Conservation (phyloP, 2,888 invertebrate species). For the Trissoscelio sp. region DNA sequence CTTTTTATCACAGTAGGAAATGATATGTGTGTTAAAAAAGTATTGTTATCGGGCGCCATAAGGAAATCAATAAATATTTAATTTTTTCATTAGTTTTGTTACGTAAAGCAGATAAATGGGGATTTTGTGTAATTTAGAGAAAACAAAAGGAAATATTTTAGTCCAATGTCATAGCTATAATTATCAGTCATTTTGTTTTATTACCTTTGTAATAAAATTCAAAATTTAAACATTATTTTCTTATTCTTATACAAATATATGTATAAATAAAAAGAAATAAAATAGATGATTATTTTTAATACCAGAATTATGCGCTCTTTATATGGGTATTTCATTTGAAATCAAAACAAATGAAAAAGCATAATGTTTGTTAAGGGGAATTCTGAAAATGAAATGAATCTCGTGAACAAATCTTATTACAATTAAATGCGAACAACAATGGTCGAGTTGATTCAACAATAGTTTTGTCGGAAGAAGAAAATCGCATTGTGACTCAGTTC, state of each 20-base stretch:
- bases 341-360: too few relatives aligned
- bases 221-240: neutral
- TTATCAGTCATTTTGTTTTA: neutral
- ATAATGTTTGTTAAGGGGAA: too few relatives aligned
- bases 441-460: conserved; percentile 26
- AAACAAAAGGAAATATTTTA: neutral
- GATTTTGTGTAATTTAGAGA: neutral
- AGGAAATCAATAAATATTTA: conserved; percentile 14
- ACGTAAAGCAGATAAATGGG: conserved; percentile 6
- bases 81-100: conserved; percentile 17
- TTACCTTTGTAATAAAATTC: neutral
- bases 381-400: neutral
- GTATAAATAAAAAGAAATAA: too few relatives aligned
- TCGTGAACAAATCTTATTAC: conserved; percentile 1
- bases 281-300: too few relatives aligned
- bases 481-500: conserved; percentile 54
- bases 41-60: conserved; percentile 4
- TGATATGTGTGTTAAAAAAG: neutral
- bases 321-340: too few relatives aligned
- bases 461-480: conserved; percentile 40
- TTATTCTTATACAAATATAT: too few relatives aligned
- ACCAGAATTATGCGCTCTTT: too few relatives aligned
- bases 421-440: conserved; percentile 24
- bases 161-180: neutral
- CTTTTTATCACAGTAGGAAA: conserved; percentile 21